Evolutionary conservation across 2,113 vertebrate species (phyloP).

Genomic region (Phoxinus phoxinus): DNA sequence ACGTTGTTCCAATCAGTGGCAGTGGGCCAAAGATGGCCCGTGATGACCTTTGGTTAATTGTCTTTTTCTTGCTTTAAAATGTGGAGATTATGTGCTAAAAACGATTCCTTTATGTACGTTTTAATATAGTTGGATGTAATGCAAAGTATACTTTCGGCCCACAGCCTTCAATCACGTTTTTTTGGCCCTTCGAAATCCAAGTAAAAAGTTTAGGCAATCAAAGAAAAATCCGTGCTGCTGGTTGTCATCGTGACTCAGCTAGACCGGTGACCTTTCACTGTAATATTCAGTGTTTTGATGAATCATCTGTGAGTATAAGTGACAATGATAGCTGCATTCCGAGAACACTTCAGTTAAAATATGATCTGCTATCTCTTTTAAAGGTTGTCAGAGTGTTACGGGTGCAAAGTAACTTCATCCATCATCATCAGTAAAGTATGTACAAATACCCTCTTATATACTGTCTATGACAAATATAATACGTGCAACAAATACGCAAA

Average conservation of each 20-base stretch:
- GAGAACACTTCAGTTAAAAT: not conserved
- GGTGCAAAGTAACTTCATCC: too few relatives aligned
- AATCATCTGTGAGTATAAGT: not conserved
- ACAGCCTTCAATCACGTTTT: too few relatives aligned
- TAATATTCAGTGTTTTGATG: not conserved
- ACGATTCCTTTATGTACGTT: too few relatives aligned
- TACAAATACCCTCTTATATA: too few relatives aligned
- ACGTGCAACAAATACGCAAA: not conserved
- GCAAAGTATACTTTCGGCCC: too few relatives aligned
- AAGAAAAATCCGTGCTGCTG: not conserved
- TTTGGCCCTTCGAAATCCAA: not conserved
- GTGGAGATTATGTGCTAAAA: not conserved
- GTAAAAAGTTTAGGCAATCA: not conserved
- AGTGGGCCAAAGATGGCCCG: not conserved
- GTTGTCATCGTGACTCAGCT: slow-evolving; percentile 21
- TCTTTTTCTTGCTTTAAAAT: not conserved
- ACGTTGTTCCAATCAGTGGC: too few relatives aligned
- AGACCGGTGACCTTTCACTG: not conserved
- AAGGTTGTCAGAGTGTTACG: not conserved
- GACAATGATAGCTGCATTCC: not conserved
- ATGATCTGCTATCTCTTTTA: not conserved
- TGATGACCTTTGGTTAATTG: not conserved
- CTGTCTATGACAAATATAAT: too few relatives aligned
- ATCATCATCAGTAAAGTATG: too few relatives aligned
- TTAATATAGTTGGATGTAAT: too few relatives aligned